Base-by-base conservation (phyloP, 92 coral and sea anemone genomes). In the Heteractis magnifica region DNA sequence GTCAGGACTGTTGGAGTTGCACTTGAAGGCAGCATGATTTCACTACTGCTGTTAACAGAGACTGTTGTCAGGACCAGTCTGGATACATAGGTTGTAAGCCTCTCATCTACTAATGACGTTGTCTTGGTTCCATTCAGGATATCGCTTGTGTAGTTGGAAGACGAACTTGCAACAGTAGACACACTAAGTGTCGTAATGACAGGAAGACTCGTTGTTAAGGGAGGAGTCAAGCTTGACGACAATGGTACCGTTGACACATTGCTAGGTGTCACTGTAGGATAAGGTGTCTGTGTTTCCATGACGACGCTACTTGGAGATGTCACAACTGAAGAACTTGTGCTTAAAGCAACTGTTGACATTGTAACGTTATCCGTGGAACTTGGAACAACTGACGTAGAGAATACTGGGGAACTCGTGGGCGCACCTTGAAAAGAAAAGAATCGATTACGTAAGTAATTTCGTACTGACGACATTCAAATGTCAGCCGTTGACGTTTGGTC, bases 351-450 rank as follows among this genome's bases (percentile, higher is more conserved):
- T 21, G 75, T 48, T 18, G 74, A 56, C 72, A 18, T 80, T 15
- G 72, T 49, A 60, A 8, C 50, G 13, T 64, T 56, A 41, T 55
- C 49, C 19, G 75, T 48, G 5, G 56, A 23, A 62, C 83, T 60
- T 60, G 83, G 71, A 68, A 68, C 44, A 20, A 68, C 49, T 49
- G 75, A 53, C 74, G 51, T 51, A 56, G 70, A 60, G 84, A 20
- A 41, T 19, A 14, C 16, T 7, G 50, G 48, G 23, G 48, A 19
- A 64, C 41, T 64, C 18, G 84, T 81, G 4, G 77, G n/a, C 34
- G 53, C 51, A 81, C 84, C 84, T 81, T 81, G 84, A 81, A 81
- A 70, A 70, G 19, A 81, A 78, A 56, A 34, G 52, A 81, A 70
- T 52, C 73, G n/a, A 81, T 64, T 59, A 6, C 20, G 9, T 77